phyloP scores from a whole-genome alignment of 1,140 invertebrate genomes.

The Pinna nobilis region DNA sequence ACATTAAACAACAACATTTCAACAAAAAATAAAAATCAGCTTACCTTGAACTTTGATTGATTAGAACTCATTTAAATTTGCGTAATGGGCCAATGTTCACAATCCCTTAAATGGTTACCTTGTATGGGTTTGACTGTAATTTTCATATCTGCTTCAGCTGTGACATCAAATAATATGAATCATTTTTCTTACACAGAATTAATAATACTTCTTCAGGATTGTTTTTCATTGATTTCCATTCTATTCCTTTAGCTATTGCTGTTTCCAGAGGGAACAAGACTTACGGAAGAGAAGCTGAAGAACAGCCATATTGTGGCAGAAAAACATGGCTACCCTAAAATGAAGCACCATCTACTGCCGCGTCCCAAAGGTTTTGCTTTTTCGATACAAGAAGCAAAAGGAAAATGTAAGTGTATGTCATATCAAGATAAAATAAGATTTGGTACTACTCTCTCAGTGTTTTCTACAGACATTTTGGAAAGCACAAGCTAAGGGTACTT shows the following conservation, averaged over 20 bases:
- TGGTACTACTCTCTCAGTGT: background rate
- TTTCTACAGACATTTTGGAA: background rate
- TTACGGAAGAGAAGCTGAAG: constrained; percentile 90
- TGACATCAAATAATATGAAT: too few species aligned
- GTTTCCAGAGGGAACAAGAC: constrained; percentile 96
- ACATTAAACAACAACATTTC: too few species aligned
- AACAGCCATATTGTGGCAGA: constrained; percentile 91
- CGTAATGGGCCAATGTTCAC: too few species aligned
- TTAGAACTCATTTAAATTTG: too few species aligned
- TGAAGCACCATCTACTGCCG: constrained; percentile 95
- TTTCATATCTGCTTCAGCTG: too few species aligned
- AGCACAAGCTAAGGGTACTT: background rate
- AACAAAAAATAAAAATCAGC: too few species aligned
- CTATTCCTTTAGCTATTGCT: constrained; percentile 82
- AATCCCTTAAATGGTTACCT: too few species aligned
- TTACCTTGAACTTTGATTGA: too few species aligned
- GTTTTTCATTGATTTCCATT: too few species aligned
- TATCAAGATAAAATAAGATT: background rate
- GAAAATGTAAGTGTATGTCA: constrained; percentile 1
- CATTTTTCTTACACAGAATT: too few species aligned
- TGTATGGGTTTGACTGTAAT: too few species aligned
- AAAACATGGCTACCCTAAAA: constrained; percentile 87
- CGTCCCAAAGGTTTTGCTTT: constrained; percentile 89
- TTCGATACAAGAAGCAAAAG: constrained; percentile 68
- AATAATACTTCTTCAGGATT: too few species aligned